Percentiles rank a stretch among this genome's conserved stretches.
phyloP scores from a whole-genome alignment of 2,888 invertebrate species.

The Ptilodon capucinus region DNA sequence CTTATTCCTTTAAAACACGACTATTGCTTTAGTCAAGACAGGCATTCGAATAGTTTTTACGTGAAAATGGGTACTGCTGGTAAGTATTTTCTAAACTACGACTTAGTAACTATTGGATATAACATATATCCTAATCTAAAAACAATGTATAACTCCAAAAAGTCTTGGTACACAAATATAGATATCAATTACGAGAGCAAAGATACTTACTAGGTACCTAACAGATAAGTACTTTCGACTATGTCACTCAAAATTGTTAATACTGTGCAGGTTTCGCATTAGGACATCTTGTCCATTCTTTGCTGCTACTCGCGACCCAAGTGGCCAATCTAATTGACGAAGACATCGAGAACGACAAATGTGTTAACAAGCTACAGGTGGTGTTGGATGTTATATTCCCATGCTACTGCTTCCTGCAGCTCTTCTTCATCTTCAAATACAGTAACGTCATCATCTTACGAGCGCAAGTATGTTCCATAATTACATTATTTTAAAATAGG shows the following conservation, averaged over 20 bases:
- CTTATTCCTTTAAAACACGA: constrained; percentile 75
- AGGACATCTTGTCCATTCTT: constrained; percentile 89
- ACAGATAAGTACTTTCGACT: not conserved
- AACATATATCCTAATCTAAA: too few relatives aligned
- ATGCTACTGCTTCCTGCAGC: constrained; percentile 87
- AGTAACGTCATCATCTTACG: constrained; percentile 86
- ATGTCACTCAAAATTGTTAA: not conserved
- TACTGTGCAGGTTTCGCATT: constrained; percentile 86
- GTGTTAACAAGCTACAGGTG: constrained; percentile 83
- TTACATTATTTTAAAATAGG: not conserved
- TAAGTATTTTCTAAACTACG: constrained; percentile 43
- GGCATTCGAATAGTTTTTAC: constrained; percentile 89
- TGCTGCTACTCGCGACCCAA: constrained; percentile 86
- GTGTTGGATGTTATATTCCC: constrained; percentile 87
- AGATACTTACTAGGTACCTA: too few relatives aligned
- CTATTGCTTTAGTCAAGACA: constrained; percentile 86
- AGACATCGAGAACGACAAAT: constrained; percentile 78
- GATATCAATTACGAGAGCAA: too few relatives aligned
- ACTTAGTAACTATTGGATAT: too few relatives aligned
- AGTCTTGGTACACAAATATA: too few relatives aligned
- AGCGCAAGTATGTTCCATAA: constrained; percentile 51
- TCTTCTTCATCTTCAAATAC: constrained; percentile 92
- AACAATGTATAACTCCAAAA: too few relatives aligned
- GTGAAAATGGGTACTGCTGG: constrained; percentile 89
- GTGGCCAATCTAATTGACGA: constrained; percentile 83